Evolutionary conservation across 2,797 vertebrate species (phyloP).

Genomic region (Allobates femoralis): DNA sequence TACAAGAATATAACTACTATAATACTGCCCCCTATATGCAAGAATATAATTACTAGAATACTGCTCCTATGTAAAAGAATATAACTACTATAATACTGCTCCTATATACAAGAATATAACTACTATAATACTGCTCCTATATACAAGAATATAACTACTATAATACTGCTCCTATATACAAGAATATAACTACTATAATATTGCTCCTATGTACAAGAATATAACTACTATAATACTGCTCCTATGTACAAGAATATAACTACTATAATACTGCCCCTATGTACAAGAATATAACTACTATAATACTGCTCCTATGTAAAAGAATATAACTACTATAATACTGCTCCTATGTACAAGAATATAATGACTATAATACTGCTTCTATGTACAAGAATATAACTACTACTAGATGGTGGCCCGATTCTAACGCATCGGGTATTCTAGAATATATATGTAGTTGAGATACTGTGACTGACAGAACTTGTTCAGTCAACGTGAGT

Average conservation of each 20-base stretch:
- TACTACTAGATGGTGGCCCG: too few species aligned
- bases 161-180: not conserved
- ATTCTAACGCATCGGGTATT: too few species aligned
- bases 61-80: not conserved
- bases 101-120: not conserved
- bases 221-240: conserved; percentile 1
- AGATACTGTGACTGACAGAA: too few species aligned
- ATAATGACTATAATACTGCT: conserved; percentile 14
- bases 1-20: conserved; percentile 2
- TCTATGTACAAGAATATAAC: too few species aligned
- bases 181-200: conserved; percentile 2
- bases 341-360: conserved; percentile 7
- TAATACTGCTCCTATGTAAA: not conserved
- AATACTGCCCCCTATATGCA: not conserved
- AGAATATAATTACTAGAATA: not conserved
- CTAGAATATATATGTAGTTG: too few species aligned
- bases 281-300: too few species aligned
- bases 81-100: not conserved
- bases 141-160: not conserved
- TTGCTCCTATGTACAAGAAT: not conserved
- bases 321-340: conserved; percentile 20
- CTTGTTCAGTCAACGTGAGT: too few species aligned
- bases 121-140: not conserved
- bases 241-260: not conserved
- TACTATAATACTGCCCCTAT: too few species aligned